Percentiles rank a stretch among this genome's conserved stretches.
These are phyloP conservation scores for Digitonthophagus gazella DNA, from an alignment of 2,888 invertebrate genomes.

Conservation along the genomic window DNA sequence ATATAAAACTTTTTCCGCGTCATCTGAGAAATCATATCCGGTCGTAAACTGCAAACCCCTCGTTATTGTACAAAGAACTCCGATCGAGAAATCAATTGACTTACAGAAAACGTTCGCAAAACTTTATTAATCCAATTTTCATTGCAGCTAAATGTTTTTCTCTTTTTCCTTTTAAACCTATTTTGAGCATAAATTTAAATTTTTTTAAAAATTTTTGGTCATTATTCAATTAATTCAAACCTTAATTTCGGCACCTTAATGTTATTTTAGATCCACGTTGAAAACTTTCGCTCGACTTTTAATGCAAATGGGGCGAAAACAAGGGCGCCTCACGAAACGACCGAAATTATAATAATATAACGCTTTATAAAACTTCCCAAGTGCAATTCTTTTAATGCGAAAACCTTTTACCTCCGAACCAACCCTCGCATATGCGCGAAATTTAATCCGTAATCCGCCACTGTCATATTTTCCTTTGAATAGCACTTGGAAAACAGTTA, in stretches of 20 bases:
- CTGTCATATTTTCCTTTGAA: neutral
- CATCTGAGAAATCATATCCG: neutral
- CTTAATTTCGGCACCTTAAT: too few relatives aligned
- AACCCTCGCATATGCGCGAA: neutral
- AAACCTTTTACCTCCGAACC: neutral
- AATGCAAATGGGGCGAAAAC: slow-evolving; percentile 10
- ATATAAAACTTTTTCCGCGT: neutral
- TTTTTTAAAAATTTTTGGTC: neutral
- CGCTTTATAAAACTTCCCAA: slow-evolving; percentile 3
- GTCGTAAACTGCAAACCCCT: neutral
- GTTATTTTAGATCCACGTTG: neutral
- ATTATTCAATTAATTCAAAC: neutral
- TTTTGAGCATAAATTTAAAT: too few relatives aligned
- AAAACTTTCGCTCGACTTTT: too few relatives aligned
- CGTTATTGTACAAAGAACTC: neutral
- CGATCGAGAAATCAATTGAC: neutral
- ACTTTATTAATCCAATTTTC: neutral
- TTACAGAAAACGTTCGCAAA: neutral
- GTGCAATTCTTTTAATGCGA: neutral
- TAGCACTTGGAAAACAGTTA: neutral
- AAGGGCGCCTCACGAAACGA: neutral
- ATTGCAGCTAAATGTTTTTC: neutral
- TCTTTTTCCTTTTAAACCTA: neutral
- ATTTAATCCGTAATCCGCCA: neutral
- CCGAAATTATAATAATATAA: slow-evolving; percentile 15